These are phyloP conservation scores for Zelostemma sp. DNA, from an alignment of 1,140 invertebrate genomes.

Conservation along the genomic window DNA sequence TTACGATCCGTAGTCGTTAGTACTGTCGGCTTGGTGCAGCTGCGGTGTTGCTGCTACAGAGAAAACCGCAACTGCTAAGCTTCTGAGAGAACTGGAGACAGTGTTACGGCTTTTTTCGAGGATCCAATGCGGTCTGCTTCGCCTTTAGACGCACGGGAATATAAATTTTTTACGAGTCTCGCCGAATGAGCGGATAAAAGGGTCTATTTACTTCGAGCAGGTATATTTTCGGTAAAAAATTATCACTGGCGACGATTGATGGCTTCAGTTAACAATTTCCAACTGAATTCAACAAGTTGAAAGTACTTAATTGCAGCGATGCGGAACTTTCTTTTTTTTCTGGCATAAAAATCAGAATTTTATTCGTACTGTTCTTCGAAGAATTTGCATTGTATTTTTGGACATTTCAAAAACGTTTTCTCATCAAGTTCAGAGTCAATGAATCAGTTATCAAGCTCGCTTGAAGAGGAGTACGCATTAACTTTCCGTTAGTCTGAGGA, in stretches of 20 bases:
- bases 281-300: no score
- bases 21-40: conserved; percentile 5
- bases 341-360: no score
- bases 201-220: not conserved
- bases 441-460: not conserved
- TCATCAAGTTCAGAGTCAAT: no score
- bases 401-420: no score
- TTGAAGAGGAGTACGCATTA: not conserved
- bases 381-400: no score
- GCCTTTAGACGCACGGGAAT: conserved; percentile 2
- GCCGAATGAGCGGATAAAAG: not conserved
- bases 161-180: not conserved
- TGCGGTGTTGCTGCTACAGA: conserved; percentile 1
- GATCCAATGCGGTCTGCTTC: conserved; percentile 2
- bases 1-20: conserved; percentile 48
- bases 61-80: conserved; percentile 18
- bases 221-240: no score
- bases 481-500: conserved; percentile 12
- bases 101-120: conserved; percentile 13
- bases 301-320: no score
- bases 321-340: no score
- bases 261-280: no score
- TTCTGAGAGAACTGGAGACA: conserved; percentile 15
- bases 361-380: no score
- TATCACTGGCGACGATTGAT: no score